Evolutionary conservation across 2,888 invertebrate genomes (phyloP), one percentile per base, ranked within the genome.

Genomic region (Timema cristinae): DNA sequence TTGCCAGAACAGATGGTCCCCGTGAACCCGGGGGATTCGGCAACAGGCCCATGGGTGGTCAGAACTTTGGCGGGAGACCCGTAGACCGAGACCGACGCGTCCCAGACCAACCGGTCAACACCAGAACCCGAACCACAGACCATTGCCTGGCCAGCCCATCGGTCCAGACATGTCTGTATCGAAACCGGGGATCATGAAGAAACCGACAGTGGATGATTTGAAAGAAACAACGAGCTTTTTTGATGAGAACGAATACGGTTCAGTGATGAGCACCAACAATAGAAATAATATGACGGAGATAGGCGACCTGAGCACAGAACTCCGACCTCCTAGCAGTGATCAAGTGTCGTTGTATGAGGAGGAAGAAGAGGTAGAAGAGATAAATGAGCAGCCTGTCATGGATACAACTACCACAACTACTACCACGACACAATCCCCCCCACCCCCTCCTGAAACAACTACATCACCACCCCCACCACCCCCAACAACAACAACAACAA

Each of bases 1-100:
- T 82, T 91, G 73, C 91, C 91, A 5, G 92, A 93, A 77, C 90
- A 90, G 80, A 86, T 91, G 70, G 89, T 91, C 9, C 90, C 91
- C n/a, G 75, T 77, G 11, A 75, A 75, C 16, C 83, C 85, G 47
- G 82, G 32, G 13, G 13, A 10, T 11, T 10, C 8, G 47, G 66
- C 47, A 68, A 68, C 16, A 49, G 50, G 15, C 67, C 67, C 16
- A 50, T 15, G 10, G 50, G 15, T 47, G 51, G 16, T n/a, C 68
- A 68, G 49, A 54, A 32, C 10, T 47, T 32, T 51, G 32, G 32
- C 32, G 52, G 32, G 32, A 48, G 70, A 11, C 70, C 70, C 13
- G 51, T 51, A 70, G 70, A n/a, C 70, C 70, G 9, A 61, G 70
- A 50, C 70, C 63, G 10, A 54, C 10, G 11, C 16, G 67, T 8